Conservation (phyloP, 2,113 vertebrate genomes). For the Mastomys natalensis region DNA sequence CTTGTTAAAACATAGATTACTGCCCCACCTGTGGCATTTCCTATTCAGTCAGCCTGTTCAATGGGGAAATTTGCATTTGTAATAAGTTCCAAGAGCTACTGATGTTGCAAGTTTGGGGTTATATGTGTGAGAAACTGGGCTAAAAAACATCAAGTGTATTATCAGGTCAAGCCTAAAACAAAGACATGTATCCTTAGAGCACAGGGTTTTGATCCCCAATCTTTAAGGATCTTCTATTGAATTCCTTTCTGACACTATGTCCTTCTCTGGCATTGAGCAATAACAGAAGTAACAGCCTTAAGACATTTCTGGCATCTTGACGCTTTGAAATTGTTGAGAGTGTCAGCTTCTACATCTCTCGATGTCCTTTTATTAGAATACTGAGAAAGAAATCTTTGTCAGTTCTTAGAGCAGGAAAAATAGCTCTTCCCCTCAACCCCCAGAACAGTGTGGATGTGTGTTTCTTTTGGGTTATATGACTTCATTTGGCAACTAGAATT, state of each 20-base stretch:
- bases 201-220: neutral
- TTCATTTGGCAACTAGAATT: conserved; percentile 16
- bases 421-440: neutral
- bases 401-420: conserved; percentile 14
- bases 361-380: neutral
- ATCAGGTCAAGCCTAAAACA: neutral
- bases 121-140: neutral
- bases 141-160: neutral
- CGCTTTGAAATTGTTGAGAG: neutral
- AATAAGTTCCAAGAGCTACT: neutral
- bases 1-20: conserved; percentile 11
- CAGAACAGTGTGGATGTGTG: neutral
- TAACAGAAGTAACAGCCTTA: neutral
- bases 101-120: neutral
- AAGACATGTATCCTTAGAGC: rapidly evolving
- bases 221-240: neutral
- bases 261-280: neutral
- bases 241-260: neutral
- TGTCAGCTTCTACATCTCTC: neutral
- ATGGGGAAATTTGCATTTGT: neutral
- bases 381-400: conserved; percentile 31
- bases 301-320: neutral
- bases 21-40: neutral
- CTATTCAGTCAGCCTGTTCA: neutral
- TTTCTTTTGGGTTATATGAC: neutral